Evolutionary conservation across 1,140 invertebrate genomes (phyloP).

Genomic region (Aphelenchoides avenae): DNA sequence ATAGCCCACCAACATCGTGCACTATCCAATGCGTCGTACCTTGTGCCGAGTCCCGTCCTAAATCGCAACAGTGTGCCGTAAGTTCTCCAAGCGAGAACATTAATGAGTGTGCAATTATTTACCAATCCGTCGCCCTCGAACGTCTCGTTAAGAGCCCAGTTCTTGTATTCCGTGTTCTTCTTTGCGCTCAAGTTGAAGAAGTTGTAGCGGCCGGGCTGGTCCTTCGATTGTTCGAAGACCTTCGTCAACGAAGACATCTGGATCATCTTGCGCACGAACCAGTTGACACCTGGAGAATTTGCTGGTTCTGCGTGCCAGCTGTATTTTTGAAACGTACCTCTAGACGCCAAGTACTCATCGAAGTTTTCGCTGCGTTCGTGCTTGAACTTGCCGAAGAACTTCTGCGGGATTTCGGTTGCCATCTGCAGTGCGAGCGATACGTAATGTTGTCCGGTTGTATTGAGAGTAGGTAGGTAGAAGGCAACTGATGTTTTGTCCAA

Average conservation of each 20-base stretch:
- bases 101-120: slow-evolving; percentile 1
- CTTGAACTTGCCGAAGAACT: slow-evolving; percentile 52
- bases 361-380: slow-evolving; percentile 54
- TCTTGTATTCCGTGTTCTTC: slow-evolving; percentile 37
- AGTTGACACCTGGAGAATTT: slow-evolving; percentile 45
- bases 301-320: slow-evolving; percentile 4
- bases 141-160: slow-evolving; percentile 26
- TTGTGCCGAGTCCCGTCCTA: background rate
- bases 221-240: slow-evolving; percentile 30
- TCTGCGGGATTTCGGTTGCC: slow-evolving; percentile 36
- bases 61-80: slow-evolving; percentile 5
- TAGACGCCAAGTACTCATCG: slow-evolving; percentile 52
- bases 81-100: background rate
- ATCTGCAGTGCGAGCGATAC: background rate
- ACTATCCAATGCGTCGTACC: background rate
- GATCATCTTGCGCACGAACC: slow-evolving; percentile 57
- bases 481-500: slow-evolving; percentile 6
- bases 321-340: slow-evolving; percentile 16
- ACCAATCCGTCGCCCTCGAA: slow-evolving; percentile 41
- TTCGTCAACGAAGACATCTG: slow-evolving; percentile 51
- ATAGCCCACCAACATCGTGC: slow-evolving; percentile 13
- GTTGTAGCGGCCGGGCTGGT: slow-evolving; percentile 35
- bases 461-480: slow-evolving; percentile 1
- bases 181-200: slow-evolving; percentile 45
- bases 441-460: background rate